These are phyloP conservation scores for Pinna nobilis DNA, from an alignment of 1,140 invertebrate species.

Conservation along the genomic window DNA sequence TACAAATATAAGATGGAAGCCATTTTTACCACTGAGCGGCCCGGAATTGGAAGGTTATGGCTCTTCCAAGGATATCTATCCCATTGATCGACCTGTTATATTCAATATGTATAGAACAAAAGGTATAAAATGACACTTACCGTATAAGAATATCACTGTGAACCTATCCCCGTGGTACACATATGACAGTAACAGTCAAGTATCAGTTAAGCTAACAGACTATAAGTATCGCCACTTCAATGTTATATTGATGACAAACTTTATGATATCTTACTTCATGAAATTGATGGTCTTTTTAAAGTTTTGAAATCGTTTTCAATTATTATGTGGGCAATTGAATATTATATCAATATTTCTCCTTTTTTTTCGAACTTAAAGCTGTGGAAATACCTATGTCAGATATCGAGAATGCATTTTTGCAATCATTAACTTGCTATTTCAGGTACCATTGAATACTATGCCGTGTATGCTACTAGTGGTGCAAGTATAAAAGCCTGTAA, in stretches of 20 bases:
- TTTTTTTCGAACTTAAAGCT: too few species aligned
- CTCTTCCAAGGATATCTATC: constrained; percentile 22
- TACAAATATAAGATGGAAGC: constrained; percentile 19
- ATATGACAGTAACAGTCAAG: too few species aligned
- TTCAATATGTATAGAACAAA: constrained; percentile 34
- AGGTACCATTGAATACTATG: constrained; percentile 50
- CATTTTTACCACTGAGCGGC: constrained; percentile 11
- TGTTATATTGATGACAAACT: too few species aligned
- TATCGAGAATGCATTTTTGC: neutral
- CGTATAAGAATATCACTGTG: too few species aligned
- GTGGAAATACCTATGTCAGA: neutral
- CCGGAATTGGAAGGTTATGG: constrained; percentile 23
- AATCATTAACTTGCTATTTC: neutral
- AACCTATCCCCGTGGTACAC: too few species aligned
- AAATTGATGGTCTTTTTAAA: too few species aligned
- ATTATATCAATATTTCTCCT: too few species aligned
- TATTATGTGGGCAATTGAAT: too few species aligned
- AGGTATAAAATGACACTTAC: constrained; percentile 8
- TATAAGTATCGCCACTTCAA: too few species aligned
- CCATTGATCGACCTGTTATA: neutral
- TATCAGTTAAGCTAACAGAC: too few species aligned
- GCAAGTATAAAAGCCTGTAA: constrained; percentile 36
- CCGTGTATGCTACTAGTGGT: constrained; percentile 17
- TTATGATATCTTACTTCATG: too few species aligned
- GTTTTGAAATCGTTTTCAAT: too few species aligned